Evolutionary conservation across 1,140 invertebrate genomes (phyloP), one percentile per base, ranked within the genome.

Genomic region (Penaeus japonicus): DNA sequence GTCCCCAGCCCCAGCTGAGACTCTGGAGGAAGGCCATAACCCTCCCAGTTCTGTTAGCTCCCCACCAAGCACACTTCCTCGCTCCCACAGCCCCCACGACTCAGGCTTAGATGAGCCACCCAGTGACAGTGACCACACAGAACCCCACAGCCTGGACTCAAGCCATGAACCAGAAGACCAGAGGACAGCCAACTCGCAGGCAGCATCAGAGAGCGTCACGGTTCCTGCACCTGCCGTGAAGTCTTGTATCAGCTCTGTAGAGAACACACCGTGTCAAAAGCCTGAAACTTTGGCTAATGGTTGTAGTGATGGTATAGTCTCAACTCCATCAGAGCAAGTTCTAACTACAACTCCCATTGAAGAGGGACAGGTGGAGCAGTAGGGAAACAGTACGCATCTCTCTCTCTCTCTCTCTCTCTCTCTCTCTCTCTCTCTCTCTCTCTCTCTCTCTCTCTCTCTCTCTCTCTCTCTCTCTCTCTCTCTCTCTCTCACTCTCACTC

Each of bases 31-130:
- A 32, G 27, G 62, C 32, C 62, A 83, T 15, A 85, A 85, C 47
- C 79, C 89, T 15, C 84, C 89, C 15, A 85, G 89, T 32, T 89
- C 84, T 20, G 73, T 81, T n/a, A 89, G 89, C 35, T 89, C 89
- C 10, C 89, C 89, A 20, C 84, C 84, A 22, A 89, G 89, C 53
- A 85, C 89, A n/a, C 75, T 89, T 4, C 84, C 89, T 12, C 89
- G 84, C 5, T 83, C 89, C 30, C 84, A 85, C 62, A 89, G 89
- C 53, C 89, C 89, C n/a, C 89, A 89, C 35, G 89, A 89, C 84
- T 89, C 89, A 12, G 89, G 89, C 10, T 30, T 89, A 27, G 89
- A 89, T 27, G 89, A 89, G 32, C 84, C 84, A 0, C 62, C 84
- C 32, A 83, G 54, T n/a, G 89, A 89, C 55, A 59, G 59, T 20